Conservation (phyloP, 2,797 vertebrate genomes). For the Natrix natrix region DNA sequence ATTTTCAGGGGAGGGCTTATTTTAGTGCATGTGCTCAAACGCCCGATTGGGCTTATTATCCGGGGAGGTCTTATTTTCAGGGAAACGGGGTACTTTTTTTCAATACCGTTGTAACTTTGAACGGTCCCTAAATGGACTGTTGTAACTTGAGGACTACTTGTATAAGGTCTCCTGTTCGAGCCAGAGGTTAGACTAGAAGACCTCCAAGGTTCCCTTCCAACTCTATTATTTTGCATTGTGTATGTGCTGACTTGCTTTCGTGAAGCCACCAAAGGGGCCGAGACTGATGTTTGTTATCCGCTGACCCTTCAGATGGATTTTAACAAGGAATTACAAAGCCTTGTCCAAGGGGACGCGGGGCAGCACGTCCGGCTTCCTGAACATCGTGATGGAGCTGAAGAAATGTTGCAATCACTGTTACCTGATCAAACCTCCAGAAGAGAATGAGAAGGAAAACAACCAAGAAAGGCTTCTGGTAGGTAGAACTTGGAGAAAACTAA, state of each 20-base stretch:
- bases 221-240: neutral
- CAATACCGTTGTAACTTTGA: too few species aligned
- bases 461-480: constrained; percentile 85
- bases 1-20: too few species aligned
- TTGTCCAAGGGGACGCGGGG: constrained; percentile 90
- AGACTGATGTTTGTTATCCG: neutral
- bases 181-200: too few species aligned
- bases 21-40: too few species aligned
- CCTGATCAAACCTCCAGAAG: constrained; percentile 89
- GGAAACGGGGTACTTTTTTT: too few species aligned
- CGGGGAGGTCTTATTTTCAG: too few species aligned
- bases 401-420: constrained; percentile 98
- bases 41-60: too few species aligned
- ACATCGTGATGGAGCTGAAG: constrained; percentile 99
- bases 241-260: neutral
- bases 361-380: constrained; percentile 95
- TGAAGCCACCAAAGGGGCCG: neutral
- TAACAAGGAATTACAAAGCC: constrained; percentile 98
- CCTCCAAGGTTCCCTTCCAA: too few species aligned
- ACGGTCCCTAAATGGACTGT: too few species aligned
- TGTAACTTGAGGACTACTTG: too few species aligned
- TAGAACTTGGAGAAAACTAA: neutral
- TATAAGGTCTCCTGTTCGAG: neutral
- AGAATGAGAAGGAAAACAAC: constrained; percentile 77
- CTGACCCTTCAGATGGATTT: constrained; percentile 86